Evolutionary conservation across 2,797 vertebrate genomes (phyloP).

Genomic region (Microtus agrestis): DNA sequence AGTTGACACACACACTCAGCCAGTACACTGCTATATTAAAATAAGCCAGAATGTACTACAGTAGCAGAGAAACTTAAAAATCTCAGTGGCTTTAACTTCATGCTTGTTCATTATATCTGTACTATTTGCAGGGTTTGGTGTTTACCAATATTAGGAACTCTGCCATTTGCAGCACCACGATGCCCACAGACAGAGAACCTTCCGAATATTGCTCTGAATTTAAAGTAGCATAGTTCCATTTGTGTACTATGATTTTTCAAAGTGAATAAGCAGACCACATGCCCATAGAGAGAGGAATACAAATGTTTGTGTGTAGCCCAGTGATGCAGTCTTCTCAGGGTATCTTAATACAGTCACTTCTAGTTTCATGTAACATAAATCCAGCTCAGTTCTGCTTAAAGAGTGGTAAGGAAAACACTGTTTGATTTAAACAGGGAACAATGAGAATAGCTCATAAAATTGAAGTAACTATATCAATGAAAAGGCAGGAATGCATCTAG

Average conservation of each 20-base stretch:
- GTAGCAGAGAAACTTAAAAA: not conserved
- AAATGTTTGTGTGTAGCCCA: not conserved
- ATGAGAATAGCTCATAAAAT: not conserved
- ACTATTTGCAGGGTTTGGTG: not conserved
- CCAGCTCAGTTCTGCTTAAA: not conserved
- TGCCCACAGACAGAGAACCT: not conserved
- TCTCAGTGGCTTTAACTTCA: constrained; percentile 13
- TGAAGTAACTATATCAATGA: not conserved
- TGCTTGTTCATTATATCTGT: not conserved
- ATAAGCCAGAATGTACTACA: not conserved
- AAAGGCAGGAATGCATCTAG: not conserved
- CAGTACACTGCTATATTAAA: not conserved
- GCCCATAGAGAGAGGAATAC: not conserved
- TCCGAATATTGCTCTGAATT: not conserved
- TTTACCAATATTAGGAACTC: not conserved
- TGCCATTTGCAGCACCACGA: not conserved
- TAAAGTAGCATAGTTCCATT: not conserved
- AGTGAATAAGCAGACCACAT: not conserved
- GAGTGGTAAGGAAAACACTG: not conserved
- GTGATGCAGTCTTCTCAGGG: not conserved
- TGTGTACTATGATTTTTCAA: not conserved
- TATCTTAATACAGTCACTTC: not conserved
- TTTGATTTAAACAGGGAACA: not conserved
- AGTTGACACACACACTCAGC: not conserved
- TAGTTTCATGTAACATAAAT: not conserved